Evolutionary conservation across 2,113 vertebrate genomes (phyloP).

Genomic region (Pimephales promelas): DNA sequence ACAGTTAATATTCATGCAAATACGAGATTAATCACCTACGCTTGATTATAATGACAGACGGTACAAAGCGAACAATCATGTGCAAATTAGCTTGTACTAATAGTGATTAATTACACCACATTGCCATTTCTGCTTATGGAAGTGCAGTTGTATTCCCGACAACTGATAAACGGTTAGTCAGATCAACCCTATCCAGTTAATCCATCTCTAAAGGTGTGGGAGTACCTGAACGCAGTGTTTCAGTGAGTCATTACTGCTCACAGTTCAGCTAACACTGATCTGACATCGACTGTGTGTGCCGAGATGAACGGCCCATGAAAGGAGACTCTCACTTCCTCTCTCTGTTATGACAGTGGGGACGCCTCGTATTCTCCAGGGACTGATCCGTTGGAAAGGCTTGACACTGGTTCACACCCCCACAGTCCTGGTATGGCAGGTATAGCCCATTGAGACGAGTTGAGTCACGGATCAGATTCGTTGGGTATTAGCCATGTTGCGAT

Average conservation of each 20-base stretch:
- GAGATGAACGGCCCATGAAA: slow-evolving; percentile 29
- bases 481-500: slow-evolving; percentile 30
- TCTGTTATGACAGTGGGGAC: slow-evolving; percentile 38
- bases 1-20: not conserved
- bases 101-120: slow-evolving; percentile 12
- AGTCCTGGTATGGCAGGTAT: slow-evolving; percentile 5
- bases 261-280: slow-evolving; percentile 17
- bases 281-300: slow-evolving; percentile 4
- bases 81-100: not conserved
- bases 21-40: not conserved
- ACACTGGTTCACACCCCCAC: slow-evolving; percentile 24
- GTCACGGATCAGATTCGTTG: slow-evolving; percentile 34
- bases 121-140: not conserved
- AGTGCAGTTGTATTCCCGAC: not conserved
- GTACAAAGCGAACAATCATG: slow-evolving; percentile 3
- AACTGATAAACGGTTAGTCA: slow-evolving; percentile 19
- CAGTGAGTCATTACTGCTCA: slow-evolving; percentile 35
- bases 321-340: not conserved
- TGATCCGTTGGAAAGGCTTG: slow-evolving; percentile 14
- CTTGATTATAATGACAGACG: not conserved
- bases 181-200: not conserved
- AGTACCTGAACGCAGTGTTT: slow-evolving; percentile 13
- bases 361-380: slow-evolving; percentile 1
- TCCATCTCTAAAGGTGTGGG: slow-evolving; percentile 18
- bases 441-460: slow-evolving; percentile 22